Conservation (phyloP, 2,888 invertebrate species). For the Thelaira solivaga region DNA sequence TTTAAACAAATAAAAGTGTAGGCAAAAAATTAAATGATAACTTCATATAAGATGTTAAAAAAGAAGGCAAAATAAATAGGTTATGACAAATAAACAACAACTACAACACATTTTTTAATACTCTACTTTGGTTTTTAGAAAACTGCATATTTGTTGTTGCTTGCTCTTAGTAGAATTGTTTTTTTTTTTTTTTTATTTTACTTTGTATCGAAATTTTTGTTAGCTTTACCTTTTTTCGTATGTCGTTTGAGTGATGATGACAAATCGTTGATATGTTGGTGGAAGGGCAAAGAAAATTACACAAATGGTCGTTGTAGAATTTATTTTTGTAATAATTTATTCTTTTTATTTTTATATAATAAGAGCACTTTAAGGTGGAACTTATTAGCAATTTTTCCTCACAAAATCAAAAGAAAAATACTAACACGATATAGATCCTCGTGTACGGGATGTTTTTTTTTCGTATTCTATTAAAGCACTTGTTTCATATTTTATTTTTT, state of each 20-base stretch:
- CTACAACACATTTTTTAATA: constrained; percentile 2
- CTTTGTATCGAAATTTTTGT: too few species aligned
- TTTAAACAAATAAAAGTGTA: not conserved
- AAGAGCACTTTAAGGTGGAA: constrained; percentile 67
- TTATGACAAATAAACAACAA: constrained; percentile 37
- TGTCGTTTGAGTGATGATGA: not conserved
- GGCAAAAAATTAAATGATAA: not conserved
- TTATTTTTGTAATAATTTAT: constrained; percentile 16
- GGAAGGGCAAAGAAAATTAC: not conserved
- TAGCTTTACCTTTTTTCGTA: constrained; percentile 23
- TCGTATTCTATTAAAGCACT: constrained; percentile 24
- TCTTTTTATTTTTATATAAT: constrained; percentile 61
- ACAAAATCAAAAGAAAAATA: not conserved
- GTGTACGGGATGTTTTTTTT: constrained; percentile 68
- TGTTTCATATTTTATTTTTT: constrained; percentile 19
- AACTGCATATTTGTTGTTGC: not conserved
- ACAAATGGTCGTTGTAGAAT: constrained; percentile 1
- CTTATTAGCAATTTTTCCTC: constrained; percentile 21
- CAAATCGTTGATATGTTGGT: not conserved
- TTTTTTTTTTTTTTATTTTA: not conserved
- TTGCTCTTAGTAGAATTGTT: constrained; percentile 8
- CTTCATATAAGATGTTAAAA: constrained; percentile 3
- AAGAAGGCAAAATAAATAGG: constrained; percentile 34
- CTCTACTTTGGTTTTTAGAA: not conserved
- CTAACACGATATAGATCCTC: constrained; percentile 73